Percentiles rank a stretch among this genome's conserved stretches.
Evolutionary conservation across 2,888 invertebrate genomes (phyloP).

Genomic region (Anthrax anthrax): DNA sequence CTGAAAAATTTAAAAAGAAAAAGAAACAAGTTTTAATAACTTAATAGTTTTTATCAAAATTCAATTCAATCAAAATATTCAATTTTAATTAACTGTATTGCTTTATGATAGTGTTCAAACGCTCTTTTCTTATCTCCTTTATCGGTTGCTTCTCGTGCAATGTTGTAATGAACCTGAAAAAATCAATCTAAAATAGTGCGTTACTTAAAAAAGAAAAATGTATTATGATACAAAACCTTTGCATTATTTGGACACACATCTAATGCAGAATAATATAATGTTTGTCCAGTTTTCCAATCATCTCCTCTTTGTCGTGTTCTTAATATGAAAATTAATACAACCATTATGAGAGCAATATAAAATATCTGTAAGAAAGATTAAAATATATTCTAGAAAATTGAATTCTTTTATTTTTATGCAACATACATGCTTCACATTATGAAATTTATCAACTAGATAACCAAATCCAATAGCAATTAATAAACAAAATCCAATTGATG

Average conservation of each 20-base stretch:
- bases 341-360: constrained; percentile 13
- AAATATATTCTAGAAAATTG: constrained; percentile 16
- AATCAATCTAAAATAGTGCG: neutral
- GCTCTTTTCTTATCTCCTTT: constrained; percentile 52
- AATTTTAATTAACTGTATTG: constrained; percentile 44
- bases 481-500: constrained; percentile 93
- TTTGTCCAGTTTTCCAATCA: constrained; percentile 70
- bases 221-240: constrained; percentile 49
- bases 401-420: neutral
- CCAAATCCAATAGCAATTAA: constrained; percentile 76
- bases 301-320: constrained; percentile 48
- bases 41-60: too few relatives aligned
- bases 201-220: too few relatives aligned
- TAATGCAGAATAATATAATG: constrained; percentile 67
- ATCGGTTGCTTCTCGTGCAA: constrained; percentile 77
- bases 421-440: constrained; percentile 8
- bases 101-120: constrained; percentile 60
- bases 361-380: constrained; percentile 24
- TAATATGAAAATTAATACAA: constrained; percentile 21
- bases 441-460: constrained; percentile 44
- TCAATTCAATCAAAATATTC: too few relatives aligned
- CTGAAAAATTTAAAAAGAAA: constrained; percentile 36
- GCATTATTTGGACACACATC: constrained; percentile 86
- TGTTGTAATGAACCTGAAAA: constrained; percentile 52
- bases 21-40: neutral